These are phyloP conservation scores for Zonitis immaculata DNA, from an alignment of 2,888 invertebrate species.

Conservation along the genomic window DNA sequence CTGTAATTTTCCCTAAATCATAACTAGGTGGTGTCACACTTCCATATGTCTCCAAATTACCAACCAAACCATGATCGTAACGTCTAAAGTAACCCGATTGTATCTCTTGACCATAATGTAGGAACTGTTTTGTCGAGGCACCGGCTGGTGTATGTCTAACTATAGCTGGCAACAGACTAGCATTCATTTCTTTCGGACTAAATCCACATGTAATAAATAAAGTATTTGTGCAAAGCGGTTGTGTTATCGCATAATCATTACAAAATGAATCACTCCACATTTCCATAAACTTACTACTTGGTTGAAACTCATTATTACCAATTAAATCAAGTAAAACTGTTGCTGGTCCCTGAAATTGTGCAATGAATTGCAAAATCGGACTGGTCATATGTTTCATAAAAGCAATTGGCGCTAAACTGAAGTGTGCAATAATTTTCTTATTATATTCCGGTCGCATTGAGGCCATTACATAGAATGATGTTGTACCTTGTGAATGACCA, in stretches of 20 bases:
- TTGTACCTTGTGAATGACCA: constrained; percentile 78
- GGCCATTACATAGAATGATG: constrained; percentile 63
- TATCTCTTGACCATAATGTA: constrained; percentile 68
- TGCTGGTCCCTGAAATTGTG: constrained; percentile 25
- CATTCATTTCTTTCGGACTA: constrained; percentile 38
- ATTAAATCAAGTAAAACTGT: constrained; percentile 37
- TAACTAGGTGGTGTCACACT: background rate
- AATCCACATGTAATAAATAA: constrained; percentile 43
- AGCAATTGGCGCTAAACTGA: constrained; percentile 66
- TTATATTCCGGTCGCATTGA: constrained; percentile 63
- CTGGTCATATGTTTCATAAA: constrained; percentile 55
- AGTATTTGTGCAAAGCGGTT: constrained; percentile 37
- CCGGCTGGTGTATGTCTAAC: constrained; percentile 39
- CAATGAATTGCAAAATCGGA: constrained; percentile 33
- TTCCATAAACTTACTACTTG: constrained; percentile 52
- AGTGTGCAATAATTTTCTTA: constrained; percentile 60
- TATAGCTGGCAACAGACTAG: constrained; percentile 31
- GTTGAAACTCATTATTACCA: constrained; percentile 60
- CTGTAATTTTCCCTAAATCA: constrained; percentile 40
- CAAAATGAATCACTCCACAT: constrained; percentile 26
- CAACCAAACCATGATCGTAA: constrained; percentile 52
- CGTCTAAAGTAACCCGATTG: constrained; percentile 52
- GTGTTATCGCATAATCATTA: constrained; percentile 13
- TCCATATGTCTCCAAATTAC: constrained; percentile 7
- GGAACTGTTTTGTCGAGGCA: constrained; percentile 59